Conservation (phyloP, 2,888 invertebrate genomes). For the Stenurella melanura region DNA sequence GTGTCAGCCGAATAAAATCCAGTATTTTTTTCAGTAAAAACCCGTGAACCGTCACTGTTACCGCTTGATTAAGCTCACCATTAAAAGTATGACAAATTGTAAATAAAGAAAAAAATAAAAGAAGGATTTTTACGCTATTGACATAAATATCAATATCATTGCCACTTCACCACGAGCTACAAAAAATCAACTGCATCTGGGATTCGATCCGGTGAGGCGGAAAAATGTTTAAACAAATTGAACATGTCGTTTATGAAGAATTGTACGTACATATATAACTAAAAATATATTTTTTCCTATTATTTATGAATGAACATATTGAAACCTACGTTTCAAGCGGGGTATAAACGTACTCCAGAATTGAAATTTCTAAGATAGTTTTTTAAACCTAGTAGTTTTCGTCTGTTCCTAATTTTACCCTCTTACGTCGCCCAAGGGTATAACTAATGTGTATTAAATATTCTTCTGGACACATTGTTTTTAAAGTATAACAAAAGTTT, state of each 20-base stretch:
- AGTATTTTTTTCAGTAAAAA: constrained; percentile 42
- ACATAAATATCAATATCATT: constrained; percentile 63
- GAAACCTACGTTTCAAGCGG: too few species aligned
- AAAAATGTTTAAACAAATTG: background rate
- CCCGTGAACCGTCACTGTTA: constrained; percentile 57
- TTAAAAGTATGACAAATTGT: constrained; percentile 59
- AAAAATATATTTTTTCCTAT: too few species aligned
- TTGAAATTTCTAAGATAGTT: too few species aligned
- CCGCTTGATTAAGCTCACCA: constrained; percentile 56
- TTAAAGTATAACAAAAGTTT: too few species aligned
- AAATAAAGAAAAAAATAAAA: constrained; percentile 54
- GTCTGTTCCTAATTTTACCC: too few species aligned
- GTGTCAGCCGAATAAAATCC: constrained; percentile 36
- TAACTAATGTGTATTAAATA: too few species aligned
- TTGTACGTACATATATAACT: too few species aligned
- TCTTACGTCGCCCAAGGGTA: too few species aligned
- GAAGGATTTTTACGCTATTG: constrained; percentile 62
- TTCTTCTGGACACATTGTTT: too few species aligned
- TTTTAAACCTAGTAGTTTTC: too few species aligned
- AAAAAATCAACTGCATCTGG: constrained; percentile 35
- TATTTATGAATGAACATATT: too few species aligned
- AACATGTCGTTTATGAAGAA: background rate
- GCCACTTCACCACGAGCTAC: constrained; percentile 46
- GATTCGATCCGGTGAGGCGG: constrained; percentile 14
- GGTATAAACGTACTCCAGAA: too few species aligned